These are phyloP conservation scores for Chaetops frenatus DNA, from an alignment of 2,113 vertebrate genomes.

Conservation along the genomic window DNA sequence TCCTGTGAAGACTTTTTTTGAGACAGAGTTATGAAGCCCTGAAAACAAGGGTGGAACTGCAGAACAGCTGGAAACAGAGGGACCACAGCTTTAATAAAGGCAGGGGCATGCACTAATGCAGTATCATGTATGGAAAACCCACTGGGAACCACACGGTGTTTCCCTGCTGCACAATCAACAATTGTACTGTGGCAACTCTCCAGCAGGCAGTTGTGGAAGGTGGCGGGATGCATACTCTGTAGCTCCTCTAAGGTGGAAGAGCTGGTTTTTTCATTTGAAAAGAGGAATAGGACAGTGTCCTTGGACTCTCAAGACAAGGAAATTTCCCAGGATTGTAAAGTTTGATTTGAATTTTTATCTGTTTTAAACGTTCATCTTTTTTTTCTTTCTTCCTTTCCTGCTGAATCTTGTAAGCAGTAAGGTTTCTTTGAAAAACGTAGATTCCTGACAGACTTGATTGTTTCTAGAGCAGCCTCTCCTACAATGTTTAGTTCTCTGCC, in stretches of 20 bases:
- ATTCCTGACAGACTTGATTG: neutral
- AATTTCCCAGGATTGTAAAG: neutral
- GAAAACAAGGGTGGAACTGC: neutral
- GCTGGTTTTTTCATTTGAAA: neutral
- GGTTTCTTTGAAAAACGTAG: neutral
- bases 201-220: neutral
- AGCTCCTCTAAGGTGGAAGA: neutral
- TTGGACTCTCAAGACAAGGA: neutral
- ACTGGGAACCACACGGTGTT: fast-evolving
- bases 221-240: fast-evolving
- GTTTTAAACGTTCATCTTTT: neutral
- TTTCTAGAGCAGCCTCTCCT: neutral
- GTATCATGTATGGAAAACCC: neutral
- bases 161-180: neutral
- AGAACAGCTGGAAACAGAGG: neutral
- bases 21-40: neutral
- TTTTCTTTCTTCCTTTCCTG: neutral
- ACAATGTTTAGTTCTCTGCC: neutral
- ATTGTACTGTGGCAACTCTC: neutral
- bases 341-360: neutral
- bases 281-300: neutral
- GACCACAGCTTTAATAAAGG: neutral
- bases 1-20: neutral
- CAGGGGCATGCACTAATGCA: neutral
- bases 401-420: neutral